Evolutionary conservation across 2,113 vertebrate species (phyloP).

Genomic region (Oreocharis arfaki): DNA sequence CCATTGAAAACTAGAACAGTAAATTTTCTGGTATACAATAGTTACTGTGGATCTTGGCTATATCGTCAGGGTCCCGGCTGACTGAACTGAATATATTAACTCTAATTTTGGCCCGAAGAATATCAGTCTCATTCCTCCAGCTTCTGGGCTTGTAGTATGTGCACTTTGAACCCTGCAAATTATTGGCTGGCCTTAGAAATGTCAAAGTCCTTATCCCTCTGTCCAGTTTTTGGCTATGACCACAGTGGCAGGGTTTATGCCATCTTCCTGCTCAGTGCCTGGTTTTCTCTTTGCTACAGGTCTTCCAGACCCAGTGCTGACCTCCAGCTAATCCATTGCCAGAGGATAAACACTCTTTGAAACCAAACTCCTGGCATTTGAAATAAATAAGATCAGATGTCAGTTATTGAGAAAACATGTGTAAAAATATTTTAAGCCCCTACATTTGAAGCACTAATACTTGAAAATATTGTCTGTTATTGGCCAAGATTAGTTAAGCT

Average conservation of each 20-base stretch:
- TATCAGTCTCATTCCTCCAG: neutral
- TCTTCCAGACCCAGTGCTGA: neutral
- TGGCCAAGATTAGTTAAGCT: neutral
- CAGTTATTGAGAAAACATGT: neutral
- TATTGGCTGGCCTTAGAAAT: neutral
- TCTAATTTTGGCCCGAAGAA: neutral
- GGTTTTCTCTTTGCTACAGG: neutral
- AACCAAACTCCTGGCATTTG: neutral
- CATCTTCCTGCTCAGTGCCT: neutral
- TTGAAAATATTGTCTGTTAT: neutral
- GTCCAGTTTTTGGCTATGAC: neutral
- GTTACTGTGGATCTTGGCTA: neutral
- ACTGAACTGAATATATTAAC: neutral
- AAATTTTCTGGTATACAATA: neutral
- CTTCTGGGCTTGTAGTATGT: neutral
- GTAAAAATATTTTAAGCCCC: neutral
- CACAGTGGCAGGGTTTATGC: neutral
- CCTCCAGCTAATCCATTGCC: neutral
- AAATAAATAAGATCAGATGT: neutral
- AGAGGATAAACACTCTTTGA: neutral
- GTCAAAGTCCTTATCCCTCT: neutral
- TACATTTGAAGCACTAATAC: neutral
- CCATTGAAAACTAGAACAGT: neutral
- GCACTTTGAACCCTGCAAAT: neutral
- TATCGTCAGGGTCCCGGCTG: accelerated